Conservation (phyloP, 2,888 invertebrate genomes). For the Ctena decussata region DNA sequence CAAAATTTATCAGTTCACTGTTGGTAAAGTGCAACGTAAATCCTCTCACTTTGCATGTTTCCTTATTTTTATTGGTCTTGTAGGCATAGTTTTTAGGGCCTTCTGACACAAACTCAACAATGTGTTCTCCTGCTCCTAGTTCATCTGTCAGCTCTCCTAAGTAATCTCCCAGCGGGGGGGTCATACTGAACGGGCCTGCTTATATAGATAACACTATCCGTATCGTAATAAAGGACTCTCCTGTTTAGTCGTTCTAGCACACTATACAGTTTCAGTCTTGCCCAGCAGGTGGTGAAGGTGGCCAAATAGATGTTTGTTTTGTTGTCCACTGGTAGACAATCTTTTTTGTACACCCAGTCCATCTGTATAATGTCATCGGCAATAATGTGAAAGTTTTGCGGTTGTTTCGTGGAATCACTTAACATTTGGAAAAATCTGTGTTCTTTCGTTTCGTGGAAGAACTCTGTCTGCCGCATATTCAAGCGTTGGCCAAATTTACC, state of each 20-base stretch:
- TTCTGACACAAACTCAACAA: conserved; percentile 19
- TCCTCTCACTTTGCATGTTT: too few relatives aligned
- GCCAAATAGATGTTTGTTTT: neutral
- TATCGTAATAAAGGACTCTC: too few relatives aligned
- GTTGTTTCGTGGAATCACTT: neutral
- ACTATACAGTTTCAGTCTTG: neutral
- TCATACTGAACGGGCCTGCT: neutral
- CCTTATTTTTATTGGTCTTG: too few relatives aligned
- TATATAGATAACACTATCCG: neutral
- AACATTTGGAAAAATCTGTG: neutral
- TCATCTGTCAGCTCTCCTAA: too few relatives aligned
- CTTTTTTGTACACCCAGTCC: conserved; percentile 11
- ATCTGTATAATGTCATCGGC: conserved; percentile 15
- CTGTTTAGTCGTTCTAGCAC: too few relatives aligned
- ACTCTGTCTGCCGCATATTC: too few relatives aligned
- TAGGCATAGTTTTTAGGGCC: too few relatives aligned
- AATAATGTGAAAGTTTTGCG: neutral
- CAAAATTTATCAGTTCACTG: too few relatives aligned
- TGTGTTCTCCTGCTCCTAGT: neutral
- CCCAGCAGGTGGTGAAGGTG: conserved; percentile 1
- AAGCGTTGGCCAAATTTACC: too few relatives aligned
- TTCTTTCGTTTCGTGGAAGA: too few relatives aligned
- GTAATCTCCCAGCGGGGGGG: neutral
- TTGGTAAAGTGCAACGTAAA: too few relatives aligned
- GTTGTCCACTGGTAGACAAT: neutral